phyloP scores from a whole-genome alignment of 1,140 invertebrate species.

The Apis florea region DNA sequence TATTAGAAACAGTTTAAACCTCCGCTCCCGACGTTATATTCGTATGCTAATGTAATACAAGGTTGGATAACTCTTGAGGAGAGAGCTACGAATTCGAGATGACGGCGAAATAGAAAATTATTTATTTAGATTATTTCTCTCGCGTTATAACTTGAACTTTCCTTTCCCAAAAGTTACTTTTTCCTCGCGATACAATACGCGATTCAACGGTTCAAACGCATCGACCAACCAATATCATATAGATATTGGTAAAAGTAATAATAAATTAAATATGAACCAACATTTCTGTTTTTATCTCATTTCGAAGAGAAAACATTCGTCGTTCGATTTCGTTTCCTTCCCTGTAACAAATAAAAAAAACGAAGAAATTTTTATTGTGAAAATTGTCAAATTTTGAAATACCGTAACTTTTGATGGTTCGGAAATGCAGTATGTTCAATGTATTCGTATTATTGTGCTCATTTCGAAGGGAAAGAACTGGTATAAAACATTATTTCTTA shows the following conservation, averaged over 20 bases:
- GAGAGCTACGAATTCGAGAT: not conserved
- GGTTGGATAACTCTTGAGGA: not conserved
- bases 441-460: no score
- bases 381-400: no score
- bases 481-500: not conserved
- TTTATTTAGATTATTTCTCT: not conserved
- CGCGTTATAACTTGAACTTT: not conserved
- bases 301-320: no score
- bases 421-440: no score
- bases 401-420: no score
- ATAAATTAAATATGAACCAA: no score
- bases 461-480: no score
- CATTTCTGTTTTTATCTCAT: no score
- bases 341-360: not conserved
- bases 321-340: not conserved
- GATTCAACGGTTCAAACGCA: no score
- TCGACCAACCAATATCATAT: no score
- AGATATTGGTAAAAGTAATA: no score
- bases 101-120: not conserved
- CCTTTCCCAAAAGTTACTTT: not conserved
- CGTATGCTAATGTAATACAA: not conserved
- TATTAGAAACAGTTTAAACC: slow-evolving; percentile 50
- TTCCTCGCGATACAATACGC: not conserved
- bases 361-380: no score
- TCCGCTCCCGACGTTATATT: not conserved